Percentiles rank a stretch among this genome's conserved stretches.
These are phyloP conservation scores for Ameiurus melas DNA, from an alignment of 2,113 vertebrate genomes.

Conservation along the genomic window DNA sequence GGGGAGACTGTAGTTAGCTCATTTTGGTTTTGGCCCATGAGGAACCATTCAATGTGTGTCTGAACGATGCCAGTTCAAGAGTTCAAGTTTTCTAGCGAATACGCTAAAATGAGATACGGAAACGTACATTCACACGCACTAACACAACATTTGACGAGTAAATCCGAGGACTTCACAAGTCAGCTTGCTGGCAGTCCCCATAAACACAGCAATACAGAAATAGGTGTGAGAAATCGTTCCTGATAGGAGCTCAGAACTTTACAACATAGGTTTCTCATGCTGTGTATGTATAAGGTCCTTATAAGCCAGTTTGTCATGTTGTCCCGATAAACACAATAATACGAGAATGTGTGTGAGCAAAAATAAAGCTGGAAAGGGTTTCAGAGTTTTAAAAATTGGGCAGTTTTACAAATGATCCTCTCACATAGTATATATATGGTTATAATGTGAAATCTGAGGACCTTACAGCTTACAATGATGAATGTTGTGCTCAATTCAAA, in stretches of 20 bases:
- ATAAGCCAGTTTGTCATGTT: neutral
- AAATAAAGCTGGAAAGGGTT: neutral
- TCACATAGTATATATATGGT: neutral
- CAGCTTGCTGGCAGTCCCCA: neutral
- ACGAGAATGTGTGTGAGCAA: neutral
- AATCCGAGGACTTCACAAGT: neutral
- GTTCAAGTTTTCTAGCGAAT: neutral
- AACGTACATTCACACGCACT: neutral
- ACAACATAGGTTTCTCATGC: neutral
- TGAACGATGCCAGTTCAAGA: slow-evolving; percentile 14
- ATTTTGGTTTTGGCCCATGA: slow-evolving; percentile 30
- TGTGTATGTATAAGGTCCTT: neutral
- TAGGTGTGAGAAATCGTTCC: neutral
- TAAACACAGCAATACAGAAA: neutral
- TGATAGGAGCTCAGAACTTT: neutral
- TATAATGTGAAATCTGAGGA: neutral
- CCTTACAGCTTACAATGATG: neutral
- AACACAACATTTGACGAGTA: neutral
- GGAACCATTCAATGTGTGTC: slow-evolving; percentile 34
- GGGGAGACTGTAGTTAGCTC: slow-evolving; percentile 22
- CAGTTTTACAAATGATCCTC: neutral
- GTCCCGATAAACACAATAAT: neutral
- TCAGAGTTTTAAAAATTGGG: neutral
- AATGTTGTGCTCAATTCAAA: neutral
- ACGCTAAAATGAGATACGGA: neutral